Evolutionary conservation across 2,113 vertebrate genomes (phyloP), one percentile per base, ranked within the genome.

Genomic region (Azemiops feae): DNA sequence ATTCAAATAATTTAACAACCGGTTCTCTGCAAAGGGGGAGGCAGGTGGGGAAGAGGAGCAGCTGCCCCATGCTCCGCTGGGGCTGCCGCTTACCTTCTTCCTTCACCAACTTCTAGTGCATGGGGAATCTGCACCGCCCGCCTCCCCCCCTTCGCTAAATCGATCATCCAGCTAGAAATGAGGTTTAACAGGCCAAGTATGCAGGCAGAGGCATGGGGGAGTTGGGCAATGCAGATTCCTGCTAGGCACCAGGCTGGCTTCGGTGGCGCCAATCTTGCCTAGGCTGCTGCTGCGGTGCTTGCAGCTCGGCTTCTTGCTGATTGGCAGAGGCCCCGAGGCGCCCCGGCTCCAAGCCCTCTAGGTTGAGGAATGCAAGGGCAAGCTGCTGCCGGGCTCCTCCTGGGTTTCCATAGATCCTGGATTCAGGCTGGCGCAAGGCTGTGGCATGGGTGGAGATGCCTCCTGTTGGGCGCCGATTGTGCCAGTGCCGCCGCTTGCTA

Each of bases 201-300:
- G 43, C 43, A 43, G 43, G 43, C 43, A 43, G 3, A 43, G 43
- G 43, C 43, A 43, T 43, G 43, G 43, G 43, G 43, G 43, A 43
- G 43, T 2, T 43, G 43, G 43, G 43, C 43, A 43, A 3, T 43
- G 43, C 43, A 43, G 43, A 43, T 98, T 98, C 97, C 99, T 99
- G 93, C 95, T 98, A 47, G 98, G 98, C 2, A 98, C 98, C 95
- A 98, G 98, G 92, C 98, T 98, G 0, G 97, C 96, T 93, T 98
- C 96, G 69, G 92, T 95, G 53, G 97, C 96, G 22, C 97, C 97
- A 10, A 97, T 95, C 91, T 97, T 98, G 34, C 94, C 97, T 8
- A 92, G 54, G 60, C 93, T 95, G 93, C 96, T 43, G 43, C 3
- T 43, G 43, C 3, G 43, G 43, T 43, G 43, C 43, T 43, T 43